These are phyloP conservation scores for Schizaphis graminum DNA, from an alignment of 2,888 invertebrate genomes.

Conservation along the genomic window DNA sequence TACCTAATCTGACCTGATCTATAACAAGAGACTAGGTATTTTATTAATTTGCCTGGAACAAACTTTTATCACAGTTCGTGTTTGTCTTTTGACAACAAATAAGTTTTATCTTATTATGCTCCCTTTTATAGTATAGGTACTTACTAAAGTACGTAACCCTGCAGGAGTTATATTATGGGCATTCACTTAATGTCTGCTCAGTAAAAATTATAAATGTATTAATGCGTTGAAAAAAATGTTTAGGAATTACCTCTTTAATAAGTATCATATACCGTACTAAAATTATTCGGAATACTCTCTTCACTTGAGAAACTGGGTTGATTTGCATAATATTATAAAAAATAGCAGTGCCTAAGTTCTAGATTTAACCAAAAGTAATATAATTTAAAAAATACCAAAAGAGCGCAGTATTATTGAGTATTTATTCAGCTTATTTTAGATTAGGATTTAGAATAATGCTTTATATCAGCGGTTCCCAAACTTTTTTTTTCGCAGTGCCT, in stretches of 20 bases:
- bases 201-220: not conserved
- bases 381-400: not conserved
- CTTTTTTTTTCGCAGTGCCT: no score
- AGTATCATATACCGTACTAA: not conserved
- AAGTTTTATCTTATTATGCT: not conserved
- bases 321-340: not conserved
- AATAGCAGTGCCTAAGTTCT: not conserved
- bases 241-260: not conserved
- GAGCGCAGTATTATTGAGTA: not conserved
- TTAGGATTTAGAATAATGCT: no score
- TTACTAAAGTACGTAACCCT: not conserved
- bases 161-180: not conserved
- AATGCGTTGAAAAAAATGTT: not conserved
- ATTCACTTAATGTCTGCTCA: not conserved
- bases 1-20: not conserved
- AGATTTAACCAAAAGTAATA: not conserved
- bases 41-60: not conserved
- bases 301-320: not conserved
- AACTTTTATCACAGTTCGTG: not conserved
- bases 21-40: not conserved
- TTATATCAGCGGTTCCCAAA: no score
- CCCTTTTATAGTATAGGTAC: not conserved
- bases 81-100: not conserved
- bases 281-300: not conserved
- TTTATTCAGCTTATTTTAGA: not conserved